Conservation (phyloP, 1,140 invertebrate genomes). For the Calycopis cecrops region DNA sequence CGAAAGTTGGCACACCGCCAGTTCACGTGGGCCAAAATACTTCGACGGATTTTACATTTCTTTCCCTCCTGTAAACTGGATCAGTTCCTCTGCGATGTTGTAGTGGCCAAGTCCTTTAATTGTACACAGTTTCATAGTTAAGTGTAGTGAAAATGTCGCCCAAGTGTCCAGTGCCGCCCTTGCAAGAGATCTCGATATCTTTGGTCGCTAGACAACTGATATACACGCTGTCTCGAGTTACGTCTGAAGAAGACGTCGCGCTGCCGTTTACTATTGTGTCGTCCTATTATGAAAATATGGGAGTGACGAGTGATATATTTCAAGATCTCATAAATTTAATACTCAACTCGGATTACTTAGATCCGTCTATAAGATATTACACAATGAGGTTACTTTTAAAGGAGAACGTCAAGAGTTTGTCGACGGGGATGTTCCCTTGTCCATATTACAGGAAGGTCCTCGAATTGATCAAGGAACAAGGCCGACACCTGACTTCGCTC, state of each 20-base stretch:
- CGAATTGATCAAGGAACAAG: conserved; percentile 77
- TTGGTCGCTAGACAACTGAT: conserved; percentile 69
- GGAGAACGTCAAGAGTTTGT: conserved; percentile 77
- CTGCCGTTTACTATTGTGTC: conserved; percentile 76
- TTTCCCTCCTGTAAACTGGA: conserved; percentile 50
- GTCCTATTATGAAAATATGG: conserved; percentile 75
- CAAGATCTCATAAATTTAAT: conserved; percentile 79
- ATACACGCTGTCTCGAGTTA: conserved; percentile 59
- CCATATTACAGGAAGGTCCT: conserved; percentile 80
- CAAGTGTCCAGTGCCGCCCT: conserved; percentile 60
- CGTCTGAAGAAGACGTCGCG: conserved; percentile 73
- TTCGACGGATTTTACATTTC: conserved; percentile 55
- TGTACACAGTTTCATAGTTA: conserved; percentile 34
- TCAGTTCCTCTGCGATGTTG: conserved; percentile 42
- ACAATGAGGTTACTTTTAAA: conserved; percentile 78
- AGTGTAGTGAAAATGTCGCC: conserved; percentile 66
- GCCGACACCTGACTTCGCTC: conserved; percentile 76
- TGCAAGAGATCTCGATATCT: conserved; percentile 67
- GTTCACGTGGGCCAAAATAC: conserved; percentile 61
- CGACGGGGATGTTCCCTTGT: conserved; percentile 79
- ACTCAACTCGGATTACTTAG: conserved; percentile 77
- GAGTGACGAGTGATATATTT: conserved; percentile 77
- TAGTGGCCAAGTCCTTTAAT: conserved; percentile 16
- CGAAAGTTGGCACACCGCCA: conserved; percentile 57
- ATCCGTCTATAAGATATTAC: conserved; percentile 78